Base-by-base conservation (phyloP, 2,888 invertebrate genomes). In the Dicycla oo region DNA sequence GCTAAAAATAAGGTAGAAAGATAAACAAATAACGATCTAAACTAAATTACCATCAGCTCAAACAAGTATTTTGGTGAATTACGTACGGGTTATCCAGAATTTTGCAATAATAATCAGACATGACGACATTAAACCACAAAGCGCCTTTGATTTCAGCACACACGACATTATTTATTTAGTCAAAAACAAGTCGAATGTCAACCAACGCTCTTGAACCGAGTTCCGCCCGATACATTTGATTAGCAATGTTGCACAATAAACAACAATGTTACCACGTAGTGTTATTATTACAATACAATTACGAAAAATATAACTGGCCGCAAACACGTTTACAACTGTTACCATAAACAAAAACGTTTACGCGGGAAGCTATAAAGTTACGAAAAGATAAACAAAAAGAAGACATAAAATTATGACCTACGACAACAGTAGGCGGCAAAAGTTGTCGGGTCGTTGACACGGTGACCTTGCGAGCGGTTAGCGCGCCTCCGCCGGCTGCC, bases 331-430 rank as follows among this genome's bases (percentile, higher is more conserved):
- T 71, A 80, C 81, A 84, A 80, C 71, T 78, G 83, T 69, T 77
- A 63, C 66, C 77, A 84, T 88, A 88, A 90, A 90, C 88, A 89
- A 91, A 91, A 90, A 86, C 89, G 89, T 93, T 94, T 92, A 91
- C 92, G 91, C 94, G 91, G 91, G 82, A 91, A 91, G 92, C 93
- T 91, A 94, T 95, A 94, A 95, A 94, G 93, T 95, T 94, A 90
- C 94, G 94, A 94, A 95, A 96, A 95, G 95, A 95, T 95, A 96
- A 95, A 96, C 95, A 95, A 95, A 95, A 96, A 95, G 95, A 95
- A 95, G 94, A 94, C 95, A 95, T 96, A 95, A 96, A 96, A 95
- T 96, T 95, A 95, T 95, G 95, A 96, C 95, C 95, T 96, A 96
- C 95, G 95, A 94, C 95, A 96, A 96, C 95, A 94, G 93, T 93